Evolutionary conservation across 1,140 invertebrate species (phyloP).

Genomic region (Acromyrmex echinatior): DNA sequence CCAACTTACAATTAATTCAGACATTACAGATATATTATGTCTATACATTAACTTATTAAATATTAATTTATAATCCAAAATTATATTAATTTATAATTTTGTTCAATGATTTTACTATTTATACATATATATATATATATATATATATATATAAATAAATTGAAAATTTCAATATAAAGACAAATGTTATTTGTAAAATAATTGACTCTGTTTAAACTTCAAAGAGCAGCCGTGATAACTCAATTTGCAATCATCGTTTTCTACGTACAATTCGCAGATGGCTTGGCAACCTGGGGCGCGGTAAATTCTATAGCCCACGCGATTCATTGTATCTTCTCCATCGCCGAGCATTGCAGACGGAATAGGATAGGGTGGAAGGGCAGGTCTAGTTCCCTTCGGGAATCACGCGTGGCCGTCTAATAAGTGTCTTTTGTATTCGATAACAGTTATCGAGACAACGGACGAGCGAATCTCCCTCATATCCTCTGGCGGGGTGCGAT

Average conservation of each 20-base stretch:
- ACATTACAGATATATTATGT: background rate
- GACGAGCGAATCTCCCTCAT: background rate
- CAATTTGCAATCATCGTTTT: constrained; percentile 7
- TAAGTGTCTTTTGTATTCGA: constrained; percentile 33
- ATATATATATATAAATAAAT: no score
- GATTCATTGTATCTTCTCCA: background rate
- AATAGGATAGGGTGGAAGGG: background rate
- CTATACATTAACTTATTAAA: background rate
- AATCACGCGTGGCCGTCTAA: constrained; percentile 1
- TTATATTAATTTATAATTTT: background rate
- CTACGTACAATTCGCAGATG: background rate
- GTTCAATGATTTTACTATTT: background rate
- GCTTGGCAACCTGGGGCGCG: background rate
- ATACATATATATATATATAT: background rate
- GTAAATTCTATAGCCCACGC: background rate
- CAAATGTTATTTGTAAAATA: background rate
- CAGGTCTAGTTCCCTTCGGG: background rate
- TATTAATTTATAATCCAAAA: no score
- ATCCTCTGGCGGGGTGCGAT: constrained; percentile 41
- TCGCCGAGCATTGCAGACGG: background rate
- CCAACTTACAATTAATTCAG: background rate
- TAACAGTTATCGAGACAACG: constrained; percentile 22
- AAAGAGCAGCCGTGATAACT: background rate
- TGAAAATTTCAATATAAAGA: background rate
- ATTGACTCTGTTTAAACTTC: constrained; percentile 4